A percentile compares a stretch with the other conserved stretches of the same genome.
phyloP scores from a whole-genome alignment of 2,797 vertebrate genomes.

The Scyliorhinus canicula region DNA sequence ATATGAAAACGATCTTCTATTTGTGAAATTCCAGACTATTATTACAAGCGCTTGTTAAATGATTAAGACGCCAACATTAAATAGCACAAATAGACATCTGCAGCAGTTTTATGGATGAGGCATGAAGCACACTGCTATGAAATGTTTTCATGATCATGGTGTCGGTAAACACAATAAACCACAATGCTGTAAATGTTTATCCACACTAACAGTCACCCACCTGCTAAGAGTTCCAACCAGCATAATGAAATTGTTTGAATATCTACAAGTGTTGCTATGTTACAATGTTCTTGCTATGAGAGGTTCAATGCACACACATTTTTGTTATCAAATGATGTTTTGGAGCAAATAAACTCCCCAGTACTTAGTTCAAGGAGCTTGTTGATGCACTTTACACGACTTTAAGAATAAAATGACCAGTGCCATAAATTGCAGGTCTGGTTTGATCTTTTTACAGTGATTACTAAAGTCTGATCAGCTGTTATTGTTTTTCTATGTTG shows the following conservation, averaged over 20 bases:
- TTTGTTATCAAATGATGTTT: slow-evolving; percentile 98
- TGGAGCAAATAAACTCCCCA: slow-evolving; percentile 50
- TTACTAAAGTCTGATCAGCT: not conserved
- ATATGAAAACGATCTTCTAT: not conserved
- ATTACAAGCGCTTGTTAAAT: slow-evolving; percentile 3
- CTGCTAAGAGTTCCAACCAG: slow-evolving; percentile 97
- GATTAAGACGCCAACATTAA: not conserved
- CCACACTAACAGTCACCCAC: slow-evolving; percentile 94
- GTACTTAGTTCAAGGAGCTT: not conserved
- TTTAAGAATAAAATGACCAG: not conserved
- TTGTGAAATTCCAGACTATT: not conserved
- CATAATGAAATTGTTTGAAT: slow-evolving; percentile 99
- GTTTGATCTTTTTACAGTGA: not conserved
- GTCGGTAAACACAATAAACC: slow-evolving; percentile 94
- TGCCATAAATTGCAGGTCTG: not conserved
- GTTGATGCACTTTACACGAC: not conserved
- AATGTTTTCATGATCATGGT: slow-evolving; percentile 92
- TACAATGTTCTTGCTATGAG: slow-evolving; percentile 80
- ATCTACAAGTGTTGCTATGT: slow-evolving; percentile 94
- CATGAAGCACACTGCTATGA: slow-evolving; percentile 16
- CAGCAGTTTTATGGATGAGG: not conserved
- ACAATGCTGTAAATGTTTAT: slow-evolving; percentile 98
- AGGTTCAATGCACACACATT: slow-evolving; percentile 80
- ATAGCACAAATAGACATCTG: not conserved
- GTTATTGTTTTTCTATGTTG: no score